phyloP scores from a whole-genome alignment of 2,797 vertebrate genomes.

The Phataginus tricuspis region DNA sequence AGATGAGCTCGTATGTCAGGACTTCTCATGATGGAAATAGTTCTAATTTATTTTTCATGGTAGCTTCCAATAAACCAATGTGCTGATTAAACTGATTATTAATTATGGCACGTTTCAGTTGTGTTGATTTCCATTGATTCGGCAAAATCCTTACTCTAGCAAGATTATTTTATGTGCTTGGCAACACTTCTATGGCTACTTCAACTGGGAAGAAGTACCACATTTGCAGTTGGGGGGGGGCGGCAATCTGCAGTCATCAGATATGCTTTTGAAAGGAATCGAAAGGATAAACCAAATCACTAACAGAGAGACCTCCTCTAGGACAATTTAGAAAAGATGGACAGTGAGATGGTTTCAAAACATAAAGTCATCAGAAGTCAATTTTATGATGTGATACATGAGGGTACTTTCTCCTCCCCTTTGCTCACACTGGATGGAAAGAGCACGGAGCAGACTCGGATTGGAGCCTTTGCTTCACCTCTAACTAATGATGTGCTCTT shows the following conservation, averaged over 20 bases:
- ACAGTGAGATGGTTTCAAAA: background rate
- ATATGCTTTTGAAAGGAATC: background rate
- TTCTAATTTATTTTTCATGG: background rate
- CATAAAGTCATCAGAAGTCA: background rate
- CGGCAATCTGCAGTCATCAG: background rate
- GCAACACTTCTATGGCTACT: background rate
- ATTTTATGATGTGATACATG: background rate
- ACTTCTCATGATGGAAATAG: background rate
- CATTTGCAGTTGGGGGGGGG: rapidly evolving
- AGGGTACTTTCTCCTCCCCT: background rate
- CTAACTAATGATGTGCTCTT: background rate
- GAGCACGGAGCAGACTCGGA: background rate
- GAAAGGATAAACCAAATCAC: background rate
- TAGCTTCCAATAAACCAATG: background rate
- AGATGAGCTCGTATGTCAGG: background rate
- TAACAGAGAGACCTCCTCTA: background rate
- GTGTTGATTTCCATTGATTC: background rate
- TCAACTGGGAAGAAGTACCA: rapidly evolving
- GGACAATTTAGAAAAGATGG: background rate
- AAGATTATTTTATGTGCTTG: background rate
- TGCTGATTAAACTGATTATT: background rate
- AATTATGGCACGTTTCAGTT: background rate
- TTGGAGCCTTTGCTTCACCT: background rate
- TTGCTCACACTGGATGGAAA: background rate
- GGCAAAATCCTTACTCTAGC: background rate